Percentiles rank a stretch among this genome's conserved stretches.
phyloP scores from a whole-genome alignment of 2,797 vertebrate genomes.

The Cyprinella venusta region DNA sequence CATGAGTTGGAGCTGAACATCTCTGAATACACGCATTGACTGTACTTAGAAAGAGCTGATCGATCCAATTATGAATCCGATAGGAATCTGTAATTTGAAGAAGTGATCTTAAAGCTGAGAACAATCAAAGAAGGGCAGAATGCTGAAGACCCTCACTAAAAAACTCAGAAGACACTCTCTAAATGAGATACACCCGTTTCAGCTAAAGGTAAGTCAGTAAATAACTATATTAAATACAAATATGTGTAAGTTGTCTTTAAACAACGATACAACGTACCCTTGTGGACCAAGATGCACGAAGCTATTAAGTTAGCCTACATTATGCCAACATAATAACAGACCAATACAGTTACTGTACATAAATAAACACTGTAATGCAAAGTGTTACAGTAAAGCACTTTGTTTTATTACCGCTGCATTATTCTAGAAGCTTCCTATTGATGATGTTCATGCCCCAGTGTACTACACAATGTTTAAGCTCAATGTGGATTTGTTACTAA shows the following conservation, averaged over 20 bases:
- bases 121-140: constrained; percentile 65
- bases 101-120: constrained; percentile 50
- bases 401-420: neutral
- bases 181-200: constrained; percentile 90
- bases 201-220: constrained; percentile 84
- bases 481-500: constrained; percentile 10
- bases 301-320: neutral
- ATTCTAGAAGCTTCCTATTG: neutral
- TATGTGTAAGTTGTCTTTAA: neutral
- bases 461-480: neutral
- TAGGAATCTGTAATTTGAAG: constrained; percentile 45
- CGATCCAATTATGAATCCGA: neutral
- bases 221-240: neutral
- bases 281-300: neutral
- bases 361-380: neutral
- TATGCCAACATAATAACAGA: neutral
- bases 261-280: neutral
- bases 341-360: neutral
- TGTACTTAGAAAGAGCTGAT: constrained; percentile 25
- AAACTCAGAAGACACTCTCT: constrained; percentile 90
- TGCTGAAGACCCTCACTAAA: constrained; percentile 91
- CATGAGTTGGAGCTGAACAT: constrained; percentile 47
- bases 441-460: neutral
- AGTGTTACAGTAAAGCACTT: neutral
- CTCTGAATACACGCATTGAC: constrained; percentile 27